Conservation (phyloP, 2,797 vertebrate species). For the Hipposideros larvatus region DNA sequence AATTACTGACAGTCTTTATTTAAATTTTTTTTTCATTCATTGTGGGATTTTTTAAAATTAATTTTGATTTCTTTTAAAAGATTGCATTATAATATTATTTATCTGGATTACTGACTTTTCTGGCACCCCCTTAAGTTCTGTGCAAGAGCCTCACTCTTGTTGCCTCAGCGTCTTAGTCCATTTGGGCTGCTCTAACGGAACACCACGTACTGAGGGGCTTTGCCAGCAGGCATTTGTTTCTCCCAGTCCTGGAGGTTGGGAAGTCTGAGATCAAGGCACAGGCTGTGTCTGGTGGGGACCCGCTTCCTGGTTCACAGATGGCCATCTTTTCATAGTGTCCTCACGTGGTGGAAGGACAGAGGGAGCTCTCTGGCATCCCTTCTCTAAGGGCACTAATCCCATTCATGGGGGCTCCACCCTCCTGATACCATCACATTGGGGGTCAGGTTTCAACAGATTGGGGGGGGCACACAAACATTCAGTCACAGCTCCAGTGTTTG, state of each 20-base stretch:
- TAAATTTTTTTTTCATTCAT: slow-evolving; percentile 3
- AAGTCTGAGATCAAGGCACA: neutral
- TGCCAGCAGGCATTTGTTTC: neutral
- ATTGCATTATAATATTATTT: neutral
- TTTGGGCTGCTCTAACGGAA: too few relatives aligned
- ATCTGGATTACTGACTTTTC: neutral
- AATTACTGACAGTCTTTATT: neutral
- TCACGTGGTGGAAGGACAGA: rapidly evolving
- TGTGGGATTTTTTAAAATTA: neutral
- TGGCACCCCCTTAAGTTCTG: too few relatives aligned
- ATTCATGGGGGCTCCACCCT: neutral
- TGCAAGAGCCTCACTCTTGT: neutral
- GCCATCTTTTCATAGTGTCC: neutral
- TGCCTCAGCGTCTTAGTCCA: neutral
- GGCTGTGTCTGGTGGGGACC: neutral
- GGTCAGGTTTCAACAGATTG: neutral
- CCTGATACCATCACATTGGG: too few relatives aligned
- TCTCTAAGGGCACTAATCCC: neutral
- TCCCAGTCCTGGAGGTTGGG: neutral
- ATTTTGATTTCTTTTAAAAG: neutral
- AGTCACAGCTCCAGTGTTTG: too few relatives aligned
- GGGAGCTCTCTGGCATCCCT: neutral
- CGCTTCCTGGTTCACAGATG: neutral
- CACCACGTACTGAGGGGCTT: too few relatives aligned
- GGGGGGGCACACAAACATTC: neutral